Conservation (phyloP, 2,797 vertebrate species). For the Hyperoplus immaculatus region DNA sequence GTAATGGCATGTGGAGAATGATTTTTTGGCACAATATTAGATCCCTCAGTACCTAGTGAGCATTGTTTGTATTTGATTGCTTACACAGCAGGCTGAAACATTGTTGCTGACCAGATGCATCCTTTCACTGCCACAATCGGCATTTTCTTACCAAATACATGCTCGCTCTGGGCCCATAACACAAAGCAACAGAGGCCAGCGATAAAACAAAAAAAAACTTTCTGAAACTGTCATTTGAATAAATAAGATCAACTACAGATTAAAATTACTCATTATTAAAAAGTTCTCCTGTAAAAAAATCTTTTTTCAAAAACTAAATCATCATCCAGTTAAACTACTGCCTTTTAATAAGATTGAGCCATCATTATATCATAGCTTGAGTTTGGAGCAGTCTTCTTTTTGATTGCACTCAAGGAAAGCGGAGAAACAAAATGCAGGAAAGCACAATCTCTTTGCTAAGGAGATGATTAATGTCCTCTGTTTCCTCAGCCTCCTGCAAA, state of each 20-base stretch:
- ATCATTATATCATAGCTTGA: neutral
- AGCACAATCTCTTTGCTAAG: conserved; percentile 6
- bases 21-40: conserved; percentile 32
- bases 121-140: conserved; percentile 46
- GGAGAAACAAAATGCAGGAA: neutral
- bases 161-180: neutral
- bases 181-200: neutral
- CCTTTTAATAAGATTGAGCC: neutral
- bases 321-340: neutral
- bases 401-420: neutral
- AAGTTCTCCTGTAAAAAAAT: neutral
- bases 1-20: conserved; percentile 25
- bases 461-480: neutral
- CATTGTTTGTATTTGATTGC: conserved; percentile 48
- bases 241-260: neutral
- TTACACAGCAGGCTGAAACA: conserved; percentile 44
- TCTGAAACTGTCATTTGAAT: neutral
- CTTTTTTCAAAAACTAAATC: neutral
- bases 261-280: neutral
- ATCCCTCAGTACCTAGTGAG: conserved; percentile 34
- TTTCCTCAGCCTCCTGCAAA: neutral
- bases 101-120: conserved; percentile 54
- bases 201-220: neutral
- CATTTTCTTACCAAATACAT: conserved; percentile 33
- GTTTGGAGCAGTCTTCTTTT: neutral